phyloP scores from a whole-genome alignment of 2,113 vertebrate genomes.

The Scolopax mira region DNA sequence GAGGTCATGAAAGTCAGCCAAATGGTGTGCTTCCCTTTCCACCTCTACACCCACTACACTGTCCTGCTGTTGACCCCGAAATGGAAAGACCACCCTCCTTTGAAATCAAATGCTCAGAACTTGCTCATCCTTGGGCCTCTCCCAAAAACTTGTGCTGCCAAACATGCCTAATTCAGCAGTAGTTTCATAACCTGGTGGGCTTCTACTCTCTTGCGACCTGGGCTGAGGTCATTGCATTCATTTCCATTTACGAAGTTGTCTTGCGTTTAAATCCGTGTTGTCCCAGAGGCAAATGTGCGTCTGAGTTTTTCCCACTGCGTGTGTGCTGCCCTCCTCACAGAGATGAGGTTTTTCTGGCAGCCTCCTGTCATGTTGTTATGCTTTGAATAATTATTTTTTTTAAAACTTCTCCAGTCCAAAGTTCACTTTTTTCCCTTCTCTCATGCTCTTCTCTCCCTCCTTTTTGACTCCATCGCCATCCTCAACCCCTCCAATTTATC shows the following conservation, averaged over 20 bases:
- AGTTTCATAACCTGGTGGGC: slow-evolving; percentile 63
- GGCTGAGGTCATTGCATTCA: slow-evolving; percentile 67
- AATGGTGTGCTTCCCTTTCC: slow-evolving; percentile 29
- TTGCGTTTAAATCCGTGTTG: background rate
- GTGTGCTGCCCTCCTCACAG: background rate
- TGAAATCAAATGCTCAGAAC: slow-evolving; percentile 32
- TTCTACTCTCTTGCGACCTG: slow-evolving; percentile 68
- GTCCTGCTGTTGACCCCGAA: slow-evolving; percentile 63
- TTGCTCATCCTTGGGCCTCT: slow-evolving; percentile 64
- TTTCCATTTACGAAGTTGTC: slow-evolving; percentile 53
- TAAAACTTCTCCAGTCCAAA: slow-evolving; percentile 10
- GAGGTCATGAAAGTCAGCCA: slow-evolving; percentile 58
- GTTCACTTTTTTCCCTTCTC: slow-evolving; percentile 23
- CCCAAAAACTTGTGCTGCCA: slow-evolving; percentile 46
- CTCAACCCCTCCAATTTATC: slow-evolving; percentile 22
- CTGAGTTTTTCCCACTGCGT: slow-evolving; percentile 49
- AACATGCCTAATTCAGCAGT: slow-evolving; percentile 53
- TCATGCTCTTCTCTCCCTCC: background rate
- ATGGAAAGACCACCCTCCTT: slow-evolving; percentile 66
- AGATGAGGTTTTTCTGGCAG: slow-evolving; percentile 42
- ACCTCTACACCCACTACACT: slow-evolving; percentile 58
- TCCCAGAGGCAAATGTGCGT: slow-evolving; percentile 43
- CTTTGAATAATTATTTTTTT: slow-evolving; percentile 32
- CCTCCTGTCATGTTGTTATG: slow-evolving; percentile 19
- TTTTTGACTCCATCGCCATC: background rate